Base-by-base conservation (phyloP, 2,888 invertebrate species). In the Platycheirus rosarum region DNA sequence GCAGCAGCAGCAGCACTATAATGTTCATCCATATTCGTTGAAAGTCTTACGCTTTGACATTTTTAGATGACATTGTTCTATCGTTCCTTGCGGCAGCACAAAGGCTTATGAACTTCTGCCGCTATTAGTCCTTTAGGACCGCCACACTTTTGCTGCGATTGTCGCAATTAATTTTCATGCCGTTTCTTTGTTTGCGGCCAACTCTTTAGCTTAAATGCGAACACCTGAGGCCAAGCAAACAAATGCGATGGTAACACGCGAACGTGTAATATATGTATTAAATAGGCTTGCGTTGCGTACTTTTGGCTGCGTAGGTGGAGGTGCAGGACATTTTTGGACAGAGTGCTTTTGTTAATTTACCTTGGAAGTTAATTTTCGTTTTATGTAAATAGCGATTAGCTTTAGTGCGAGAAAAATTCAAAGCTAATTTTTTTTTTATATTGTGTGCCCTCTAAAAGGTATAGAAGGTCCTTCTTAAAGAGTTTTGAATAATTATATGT, bases 161-260 rank as follows among this genome's bases (percentile, higher is more conserved):
- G 60, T 57, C 75, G 76, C 80, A 80, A 71, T 80, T 76, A 80
- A 76, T 80, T 80, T 71, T 66, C 62, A 82, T 82, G 70, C 35
- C 14, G 51, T 71, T 76, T 37, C 62, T 71, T 82, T 76, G 65
- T 80, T 65, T 60, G 69, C 29, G 63, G 60, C 49, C 49, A 79
- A 68, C 48, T 69, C 49, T 69, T 57, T 69, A 74, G 55, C 63
- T 55, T 73, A 66, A 40, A 63, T 69, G 48, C 49, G 49, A 70
- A 75, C 76, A 75, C 65, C 80, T 80, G 70, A 75, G 68, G 75
- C 42, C 26, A 49, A 46, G 20, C 13, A 18, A 70, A 70, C 51
- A 70, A 82, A 82, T 82, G 80, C 42, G 66, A 26, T 32, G 37
- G 18, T 40, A 49, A 23, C 80, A 82, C 80, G 80, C 80, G 48